Evolutionary conservation across 2,113 vertebrate species (phyloP).

Genomic region (Noctilio leporinus): DNA sequence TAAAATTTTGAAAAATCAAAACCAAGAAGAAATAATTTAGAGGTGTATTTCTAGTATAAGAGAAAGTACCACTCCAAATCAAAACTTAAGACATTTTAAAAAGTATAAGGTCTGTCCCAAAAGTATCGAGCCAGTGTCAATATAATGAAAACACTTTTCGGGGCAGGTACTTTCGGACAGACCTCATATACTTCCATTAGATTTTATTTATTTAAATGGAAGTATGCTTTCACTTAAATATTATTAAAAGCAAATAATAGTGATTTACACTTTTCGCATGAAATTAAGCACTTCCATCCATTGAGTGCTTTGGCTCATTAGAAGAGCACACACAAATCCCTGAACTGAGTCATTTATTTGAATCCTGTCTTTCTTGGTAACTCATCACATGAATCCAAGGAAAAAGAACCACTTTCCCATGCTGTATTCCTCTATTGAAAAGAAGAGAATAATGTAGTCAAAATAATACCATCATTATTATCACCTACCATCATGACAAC

Average conservation of each 20-base stretch:
- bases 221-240: not conserved
- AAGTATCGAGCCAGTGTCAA: too few species aligned
- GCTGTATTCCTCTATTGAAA: not conserved
- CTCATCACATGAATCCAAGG: not conserved
- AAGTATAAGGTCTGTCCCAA: too few species aligned
- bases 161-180: too few species aligned
- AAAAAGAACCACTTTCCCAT: not conserved
- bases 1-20: conserved; percentile 20
- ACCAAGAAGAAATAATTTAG: not conserved
- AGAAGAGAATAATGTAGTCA: not conserved
- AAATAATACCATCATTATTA: not conserved
- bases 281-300: not conserved
- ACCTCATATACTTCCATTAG: not conserved
- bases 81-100: not conserved
- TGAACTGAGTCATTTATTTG: not conserved
- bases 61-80: not conserved
- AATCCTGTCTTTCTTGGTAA: not conserved
- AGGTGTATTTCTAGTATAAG: not conserved
- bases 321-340: not conserved
- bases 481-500: not conserved
- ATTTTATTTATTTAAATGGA: not conserved
- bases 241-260: not conserved
- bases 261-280: not conserved
- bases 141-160: too few species aligned
- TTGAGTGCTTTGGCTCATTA: not conserved